Evolutionary conservation across 2,113 vertebrate genomes (phyloP).

Genomic region (Anser brachyrhynchus): DNA sequence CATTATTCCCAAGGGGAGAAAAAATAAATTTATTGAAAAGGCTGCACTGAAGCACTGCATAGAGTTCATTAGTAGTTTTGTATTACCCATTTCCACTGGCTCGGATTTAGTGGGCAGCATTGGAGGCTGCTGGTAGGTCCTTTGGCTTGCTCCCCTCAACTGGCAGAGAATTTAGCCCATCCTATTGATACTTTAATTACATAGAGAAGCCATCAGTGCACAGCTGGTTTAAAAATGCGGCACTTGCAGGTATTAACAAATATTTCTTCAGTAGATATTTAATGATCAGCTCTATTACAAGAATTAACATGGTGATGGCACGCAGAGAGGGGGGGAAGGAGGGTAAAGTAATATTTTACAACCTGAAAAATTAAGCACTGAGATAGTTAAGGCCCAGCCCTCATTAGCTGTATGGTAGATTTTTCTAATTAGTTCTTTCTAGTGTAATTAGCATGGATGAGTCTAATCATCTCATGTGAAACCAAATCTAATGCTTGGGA

Average conservation of each 20-base stretch:
- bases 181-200: not conserved
- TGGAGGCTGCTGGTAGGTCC: not conserved
- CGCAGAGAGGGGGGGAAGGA: constrained; percentile 32
- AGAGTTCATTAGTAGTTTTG: constrained; percentile 45
- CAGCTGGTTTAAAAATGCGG: not conserved
- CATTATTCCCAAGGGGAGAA: constrained; percentile 41
- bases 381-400: constrained; percentile 90
- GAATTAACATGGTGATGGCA: constrained; percentile 64
- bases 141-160: not conserved
- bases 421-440: constrained; percentile 98
- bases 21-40: constrained; percentile 47
- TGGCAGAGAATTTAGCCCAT: not conserved
- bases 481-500: constrained; percentile 93
- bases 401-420: constrained; percentile 95
- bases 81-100: not conserved
- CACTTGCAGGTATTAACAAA: constrained; percentile 31
- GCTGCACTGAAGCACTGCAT: not conserved
- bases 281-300: constrained; percentile 60
- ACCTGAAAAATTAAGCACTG: constrained; percentile 84
- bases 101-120: not conserved
- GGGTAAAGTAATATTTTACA: constrained; percentile 75
- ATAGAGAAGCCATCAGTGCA: not conserved
- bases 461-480: constrained; percentile 97
- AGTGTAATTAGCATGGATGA: constrained; percentile 94
- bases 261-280: constrained; percentile 58